Base-by-base conservation (phyloP, 2,797 vertebrate genomes). In the Sitta carolinensis region DNA sequence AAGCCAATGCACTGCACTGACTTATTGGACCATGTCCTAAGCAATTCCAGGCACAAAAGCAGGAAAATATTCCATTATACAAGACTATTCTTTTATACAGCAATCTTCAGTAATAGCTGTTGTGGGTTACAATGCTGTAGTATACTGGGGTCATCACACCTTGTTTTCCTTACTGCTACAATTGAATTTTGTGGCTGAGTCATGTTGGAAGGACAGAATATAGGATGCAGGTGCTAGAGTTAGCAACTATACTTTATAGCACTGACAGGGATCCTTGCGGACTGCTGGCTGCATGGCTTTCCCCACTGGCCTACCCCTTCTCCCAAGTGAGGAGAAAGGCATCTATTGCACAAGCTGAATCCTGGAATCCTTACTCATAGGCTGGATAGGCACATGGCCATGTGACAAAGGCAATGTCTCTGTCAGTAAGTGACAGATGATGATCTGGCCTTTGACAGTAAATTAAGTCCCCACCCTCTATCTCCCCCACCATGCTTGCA, bases 171-270 rank as follows among this genome's bases (percentile, higher is more conserved):
- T 74, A 77, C 18, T 51, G 26, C 32, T 63, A 67, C 36, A 70
- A 61, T 70, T 80, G n/a, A 67, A 76, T 94, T 92, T 52, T 63
- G 52, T 61, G 78, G 11, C 51, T 85, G 38, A 79, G 17, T 67
- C 74, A 64, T 15, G 23, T 14, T 83, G 38, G 70, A 89, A 89
- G 42, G 42, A 55, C 47, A 62, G n/a, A 47, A 64, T 69, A 75
- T 15, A 82, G 43, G 47, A 58, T 43, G 40, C 25, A 84, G 50
- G 36, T 23, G 22, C 48, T 61, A 43, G 32, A 69, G 25, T 86
- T 55, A 62, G 36, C 5, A 68, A 20, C 21, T 34, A 12, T 7
- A 59, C 10, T 34, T 74, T 15, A 51, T 0, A 73, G 61, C 27
- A 72, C 38, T 26, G 66, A 63, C 4, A 87, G 23, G 22, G 64